Conservation (phyloP, 1,140 invertebrate genomes). For the Littorina saxatilis region DNA sequence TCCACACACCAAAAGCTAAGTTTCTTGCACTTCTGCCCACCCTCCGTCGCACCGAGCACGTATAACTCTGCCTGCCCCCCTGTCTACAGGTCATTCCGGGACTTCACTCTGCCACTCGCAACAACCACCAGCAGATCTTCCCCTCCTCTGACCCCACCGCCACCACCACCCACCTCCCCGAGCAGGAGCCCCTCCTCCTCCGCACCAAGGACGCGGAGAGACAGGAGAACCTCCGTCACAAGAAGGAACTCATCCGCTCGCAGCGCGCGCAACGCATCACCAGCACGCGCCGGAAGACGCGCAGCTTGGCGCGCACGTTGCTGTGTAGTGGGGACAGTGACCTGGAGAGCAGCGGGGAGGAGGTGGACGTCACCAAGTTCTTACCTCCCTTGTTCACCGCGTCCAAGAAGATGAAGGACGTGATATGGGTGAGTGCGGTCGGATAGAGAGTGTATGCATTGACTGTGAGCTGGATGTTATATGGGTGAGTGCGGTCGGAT, state of each 20-base stretch:
- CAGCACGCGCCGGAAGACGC: constrained; percentile 57
- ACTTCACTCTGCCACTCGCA: background rate
- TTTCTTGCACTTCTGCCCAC: too few species aligned
- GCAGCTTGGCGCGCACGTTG: constrained; percentile 63
- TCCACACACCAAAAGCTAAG: too few species aligned
- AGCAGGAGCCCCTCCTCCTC: constrained; percentile 33
- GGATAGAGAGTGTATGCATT: background rate
- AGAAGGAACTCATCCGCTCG: constrained; percentile 70
- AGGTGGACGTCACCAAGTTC: constrained; percentile 67
- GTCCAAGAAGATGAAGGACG: constrained; percentile 79
- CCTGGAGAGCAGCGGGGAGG: constrained; percentile 44
- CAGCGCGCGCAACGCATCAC: constrained; percentile 73
- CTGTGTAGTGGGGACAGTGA: constrained; percentile 70
- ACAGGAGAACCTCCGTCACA: constrained; percentile 66
- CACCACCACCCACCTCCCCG: constrained; percentile 30
- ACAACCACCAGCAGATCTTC: constrained; percentile 24
- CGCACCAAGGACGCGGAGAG: constrained; percentile 44
- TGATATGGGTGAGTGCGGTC: constrained; percentile 77
- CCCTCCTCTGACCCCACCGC: background rate
- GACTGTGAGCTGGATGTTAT: background rate
- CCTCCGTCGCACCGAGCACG: too few species aligned
- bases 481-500: background rate
- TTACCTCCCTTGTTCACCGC: constrained; percentile 79
- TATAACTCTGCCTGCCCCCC: background rate
- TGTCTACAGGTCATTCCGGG: background rate